A percentile compares a stretch with the other conserved stretches of the same genome.
Evolutionary conservation across 2,888 invertebrate genomes (phyloP).

Genomic region (Abrostola triplasia): DNA sequence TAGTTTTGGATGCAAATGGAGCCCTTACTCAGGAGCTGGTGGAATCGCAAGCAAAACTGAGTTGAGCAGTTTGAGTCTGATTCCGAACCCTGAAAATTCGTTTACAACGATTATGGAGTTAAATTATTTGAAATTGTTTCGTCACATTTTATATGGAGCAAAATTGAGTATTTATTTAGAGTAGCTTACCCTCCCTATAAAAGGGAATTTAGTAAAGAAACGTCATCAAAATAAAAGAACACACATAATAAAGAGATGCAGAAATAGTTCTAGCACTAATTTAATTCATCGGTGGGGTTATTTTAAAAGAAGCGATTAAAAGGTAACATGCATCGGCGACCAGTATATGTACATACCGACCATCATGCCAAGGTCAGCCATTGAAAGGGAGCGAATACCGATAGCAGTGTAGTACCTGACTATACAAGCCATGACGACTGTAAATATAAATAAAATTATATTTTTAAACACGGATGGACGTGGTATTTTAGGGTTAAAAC

Average conservation of each 20-base stretch:
- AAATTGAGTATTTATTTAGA: too few species aligned
- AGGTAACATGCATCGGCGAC: conserved; percentile 24
- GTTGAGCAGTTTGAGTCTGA: too few species aligned
- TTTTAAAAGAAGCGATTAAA: conserved; percentile 15
- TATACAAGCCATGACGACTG: conserved; percentile 3
- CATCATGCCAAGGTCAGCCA: conserved; percentile 44
- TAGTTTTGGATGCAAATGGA: too few species aligned
- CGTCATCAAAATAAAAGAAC: too few species aligned
- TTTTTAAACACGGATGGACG: conserved; percentile 15
- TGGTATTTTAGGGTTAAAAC: not conserved
- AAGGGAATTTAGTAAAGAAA: too few species aligned
- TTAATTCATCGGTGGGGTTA: not conserved
- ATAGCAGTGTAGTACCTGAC: conserved; percentile 24
- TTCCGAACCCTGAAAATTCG: too few species aligned
- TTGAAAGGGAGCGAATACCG: conserved; percentile 48
- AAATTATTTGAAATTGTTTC: too few species aligned
- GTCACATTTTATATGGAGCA: too few species aligned
- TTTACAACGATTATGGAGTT: too few species aligned
- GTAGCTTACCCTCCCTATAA: too few species aligned
- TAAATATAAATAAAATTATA: not conserved
- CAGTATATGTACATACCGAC: conserved; percentile 23
- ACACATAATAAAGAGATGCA: not conserved
- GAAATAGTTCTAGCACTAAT: not conserved
- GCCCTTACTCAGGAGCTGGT: too few species aligned
- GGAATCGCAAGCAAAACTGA: too few species aligned